These are phyloP conservation scores for Tenebrio molitor DNA, from an alignment of 1,140 invertebrate species.

Conservation along the genomic window DNA sequence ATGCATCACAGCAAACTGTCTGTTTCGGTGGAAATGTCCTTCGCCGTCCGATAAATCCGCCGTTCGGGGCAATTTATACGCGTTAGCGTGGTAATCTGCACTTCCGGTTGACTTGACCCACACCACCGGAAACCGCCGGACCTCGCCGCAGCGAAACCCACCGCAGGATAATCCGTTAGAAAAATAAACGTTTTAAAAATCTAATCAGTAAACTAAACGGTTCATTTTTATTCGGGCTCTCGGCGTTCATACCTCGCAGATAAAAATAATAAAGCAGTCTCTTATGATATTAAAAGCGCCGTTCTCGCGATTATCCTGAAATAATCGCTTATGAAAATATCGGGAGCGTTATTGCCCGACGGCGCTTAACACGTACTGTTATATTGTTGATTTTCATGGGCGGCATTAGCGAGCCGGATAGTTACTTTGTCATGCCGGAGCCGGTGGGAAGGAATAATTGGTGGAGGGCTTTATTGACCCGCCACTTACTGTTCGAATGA, in stretches of 20 bases:
- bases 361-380: conserved; percentile 55
- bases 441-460: conserved; percentile 1
- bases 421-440: conserved; percentile 43
- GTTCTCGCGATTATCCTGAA: conserved; percentile 59
- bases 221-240: conserved; percentile 50
- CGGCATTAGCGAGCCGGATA: conserved; percentile 13
- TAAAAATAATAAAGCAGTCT: conserved; percentile 62
- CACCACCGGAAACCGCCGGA: conserved; percentile 21
- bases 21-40: too few species aligned
- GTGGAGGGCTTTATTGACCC: conserved; percentile 20
- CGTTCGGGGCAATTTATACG: conserved; percentile 55
- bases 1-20: too few species aligned
- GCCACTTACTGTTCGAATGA: conserved; percentile 24
- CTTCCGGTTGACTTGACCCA: conserved; percentile 58
- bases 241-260: conserved; percentile 43
- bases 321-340: conserved; percentile 63
- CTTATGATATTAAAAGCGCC: conserved; percentile 60
- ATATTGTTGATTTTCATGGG: conserved; percentile 48
- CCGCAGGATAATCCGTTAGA: conserved; percentile 34
- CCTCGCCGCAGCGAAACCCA: not conserved
- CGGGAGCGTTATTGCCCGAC: conserved; percentile 55
- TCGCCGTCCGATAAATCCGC: conserved; percentile 56
- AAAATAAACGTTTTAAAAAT: conserved; percentile 50
- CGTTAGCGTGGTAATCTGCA: conserved; percentile 59
- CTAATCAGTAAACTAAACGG: conserved; percentile 49